Percentiles rank a stretch among this genome's conserved stretches.
Conservation (phyloP, 92 coral and sea anemone genomes). For the Epizoanthus illoricatus region DNA sequence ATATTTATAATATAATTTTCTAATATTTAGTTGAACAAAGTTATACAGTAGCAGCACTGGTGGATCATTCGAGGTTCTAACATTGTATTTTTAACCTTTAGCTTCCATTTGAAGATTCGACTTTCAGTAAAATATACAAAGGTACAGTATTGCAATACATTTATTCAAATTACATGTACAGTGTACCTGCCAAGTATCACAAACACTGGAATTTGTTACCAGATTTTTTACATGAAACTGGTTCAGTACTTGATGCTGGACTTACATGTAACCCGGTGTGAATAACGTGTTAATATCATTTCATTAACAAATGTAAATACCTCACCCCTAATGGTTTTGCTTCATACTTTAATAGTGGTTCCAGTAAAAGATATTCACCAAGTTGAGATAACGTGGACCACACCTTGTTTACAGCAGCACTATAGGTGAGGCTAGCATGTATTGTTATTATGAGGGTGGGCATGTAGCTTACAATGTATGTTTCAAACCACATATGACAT, state of each 20-base stretch:
- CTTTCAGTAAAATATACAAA: slow-evolving; percentile 77
- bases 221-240: too few relatives aligned
- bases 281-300: too few relatives aligned
- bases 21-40: neutral
- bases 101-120: slow-evolving; percentile 66
- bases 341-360: slow-evolving; percentile 51
- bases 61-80: neutral
- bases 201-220: too few relatives aligned
- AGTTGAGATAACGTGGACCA: slow-evolving; percentile 84
- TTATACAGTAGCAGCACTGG: neutral
- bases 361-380: slow-evolving; percentile 86
- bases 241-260: too few relatives aligned
- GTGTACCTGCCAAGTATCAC: neutral
- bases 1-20: too few relatives aligned
- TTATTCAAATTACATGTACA: neutral
- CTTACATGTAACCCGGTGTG: too few relatives aligned
- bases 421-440: slow-evolving; percentile 61
- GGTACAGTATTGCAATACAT: slow-evolving; percentile 43
- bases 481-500: neutral
- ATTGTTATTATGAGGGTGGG: neutral
- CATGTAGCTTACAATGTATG: neutral
- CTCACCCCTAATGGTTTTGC: neutral
- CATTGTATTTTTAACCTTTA: slow-evolving; percentile 4
- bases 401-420: slow-evolving; percentile 72
- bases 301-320: neutral